Base-by-base conservation (phyloP, 2,797 vertebrate genomes). In the Sebastes minor region DNA sequence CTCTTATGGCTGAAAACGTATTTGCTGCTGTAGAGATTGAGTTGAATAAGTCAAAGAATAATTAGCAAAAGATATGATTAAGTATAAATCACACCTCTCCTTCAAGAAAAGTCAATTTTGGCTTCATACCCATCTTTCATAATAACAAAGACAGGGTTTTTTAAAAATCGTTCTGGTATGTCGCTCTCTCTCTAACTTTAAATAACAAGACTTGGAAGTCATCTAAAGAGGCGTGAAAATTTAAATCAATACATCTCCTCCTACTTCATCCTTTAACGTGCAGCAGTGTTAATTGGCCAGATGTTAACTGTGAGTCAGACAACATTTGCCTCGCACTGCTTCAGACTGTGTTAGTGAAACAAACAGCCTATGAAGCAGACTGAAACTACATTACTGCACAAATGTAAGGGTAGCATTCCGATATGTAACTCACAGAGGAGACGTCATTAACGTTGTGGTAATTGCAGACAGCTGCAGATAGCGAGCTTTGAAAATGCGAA, bases 391-490 rank as follows among this genome's bases (percentile, higher is more conserved):
- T n/a, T 52, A 46, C 63, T 20, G 63, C 9, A 63, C 62, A 78
- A 56, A 71, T 86, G 83, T 74, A 76, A 67, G 49, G 20, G 68
- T 55, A 52, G 38, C 46, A 30, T 71, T 79, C 18, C 0, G 11
- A 74, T 74, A 79, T 77, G 73, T 80, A 79, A 76, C 71, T 76
- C 71, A 62, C 75, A 74, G 53, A 80, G 52, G 81, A 75, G 22
- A 76, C 78, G 49, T 84, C 71, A 86, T 88, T 88, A 82, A 72
- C 52, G 33, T 75, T 74, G 76, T 35, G 61, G 59, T 89, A 91
- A 89, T 86, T 86, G 78, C 49, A 1, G 68, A 81, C 78, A 88
- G 84, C 84, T 89, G 80, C 78, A 88, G 79, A 81, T 38, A 6
- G 35, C 28, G 0, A 86, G 81, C 66, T 65, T 63, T 25, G 57